Evolutionary conservation across 2,888 invertebrate genomes (phyloP), one percentile per base, ranked within the genome.

Genomic region (Cartodere bifasciata): DNA sequence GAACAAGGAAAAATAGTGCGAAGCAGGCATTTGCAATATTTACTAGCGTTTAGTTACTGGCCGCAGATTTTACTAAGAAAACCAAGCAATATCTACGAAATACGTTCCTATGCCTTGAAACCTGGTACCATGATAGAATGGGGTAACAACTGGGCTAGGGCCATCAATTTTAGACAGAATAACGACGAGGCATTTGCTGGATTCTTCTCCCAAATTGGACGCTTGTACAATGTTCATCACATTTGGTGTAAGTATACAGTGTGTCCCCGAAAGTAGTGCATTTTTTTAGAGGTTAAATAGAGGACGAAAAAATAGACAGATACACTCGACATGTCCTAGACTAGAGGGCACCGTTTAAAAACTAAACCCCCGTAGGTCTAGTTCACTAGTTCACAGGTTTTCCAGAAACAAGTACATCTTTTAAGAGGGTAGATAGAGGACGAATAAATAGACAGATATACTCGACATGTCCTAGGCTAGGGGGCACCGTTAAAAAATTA

Each of bases 41-140:
- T 97, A 38, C 67, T 97, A 40, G 82, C 91, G 13, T 98, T 98
- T 62, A 94, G 92, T 61, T 98, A 92, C 58, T 98, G 98, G 98
- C 92, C 94, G 9, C 74, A 77, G 34, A 76, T 83, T 14, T 67
- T 73, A 40, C 72, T 78, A 14, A 68, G 91, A 15, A 28, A 45
- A 10, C 43, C 48, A 0, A 45, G 45, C 15, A 85, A 94, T 56
- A 84, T 94, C 44, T 98, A 98, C 53, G 97, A 98, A 67, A 83
- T 98, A 51, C 58, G 68, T 4, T 72, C 81, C 47, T 90, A 83
- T 60, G 85, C 88, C 41, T 65, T 98, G 23, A 92, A 92, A 63
- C 95, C 97, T 0, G 97, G 97, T 28, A 95, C 95, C 1, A 95
- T 97, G 95, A 95, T 97, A 45, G 97, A 97, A 63, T 98, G 97